phyloP scores from a whole-genome alignment of 92 coral and sea anemone genomes.

The Palythoa caribaeorum region DNA sequence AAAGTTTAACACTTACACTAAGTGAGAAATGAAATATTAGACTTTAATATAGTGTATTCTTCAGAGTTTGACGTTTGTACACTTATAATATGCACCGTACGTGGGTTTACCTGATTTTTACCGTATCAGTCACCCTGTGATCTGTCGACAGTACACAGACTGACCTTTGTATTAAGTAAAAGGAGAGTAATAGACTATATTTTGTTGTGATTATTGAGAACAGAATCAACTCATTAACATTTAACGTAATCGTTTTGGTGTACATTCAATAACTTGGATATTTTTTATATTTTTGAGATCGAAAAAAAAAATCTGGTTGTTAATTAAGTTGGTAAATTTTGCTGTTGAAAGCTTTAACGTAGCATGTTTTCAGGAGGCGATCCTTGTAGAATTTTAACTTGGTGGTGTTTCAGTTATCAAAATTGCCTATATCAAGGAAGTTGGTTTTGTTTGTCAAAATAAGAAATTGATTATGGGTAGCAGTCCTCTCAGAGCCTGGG shows the following conservation, averaged over 20 bases:
- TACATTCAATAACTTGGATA: neutral
- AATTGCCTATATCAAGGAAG: too few relatives aligned
- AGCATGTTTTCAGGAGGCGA: too few relatives aligned
- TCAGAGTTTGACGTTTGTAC: neutral
- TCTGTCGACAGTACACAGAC: neutral
- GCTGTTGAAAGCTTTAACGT: too few relatives aligned
- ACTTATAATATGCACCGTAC: conserved; percentile 38
- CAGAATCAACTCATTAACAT: neutral
- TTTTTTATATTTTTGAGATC: neutral
- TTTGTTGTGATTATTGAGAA: conserved; percentile 7
- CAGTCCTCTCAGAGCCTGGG: too few relatives aligned
- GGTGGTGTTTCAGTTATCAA: too few relatives aligned
- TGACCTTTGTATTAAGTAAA: neutral
- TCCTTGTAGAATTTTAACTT: too few relatives aligned
- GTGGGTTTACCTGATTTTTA: conserved; percentile 20
- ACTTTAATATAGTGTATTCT: conserved; percentile 7
- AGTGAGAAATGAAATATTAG: conserved; percentile 3
- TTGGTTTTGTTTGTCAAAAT: too few relatives aligned
- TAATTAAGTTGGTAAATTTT: too few relatives aligned
- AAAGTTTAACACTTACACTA: neutral
- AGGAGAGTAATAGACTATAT: neutral
- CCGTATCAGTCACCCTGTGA: neutral
- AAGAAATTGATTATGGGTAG: too few relatives aligned
- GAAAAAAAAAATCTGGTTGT: too few relatives aligned
- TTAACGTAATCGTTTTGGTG: neutral